A percentile compares a stretch with the other conserved stretches of the same genome.
Conservation (phyloP, 1,140 invertebrate species). For the Homarus americanus region DNA sequence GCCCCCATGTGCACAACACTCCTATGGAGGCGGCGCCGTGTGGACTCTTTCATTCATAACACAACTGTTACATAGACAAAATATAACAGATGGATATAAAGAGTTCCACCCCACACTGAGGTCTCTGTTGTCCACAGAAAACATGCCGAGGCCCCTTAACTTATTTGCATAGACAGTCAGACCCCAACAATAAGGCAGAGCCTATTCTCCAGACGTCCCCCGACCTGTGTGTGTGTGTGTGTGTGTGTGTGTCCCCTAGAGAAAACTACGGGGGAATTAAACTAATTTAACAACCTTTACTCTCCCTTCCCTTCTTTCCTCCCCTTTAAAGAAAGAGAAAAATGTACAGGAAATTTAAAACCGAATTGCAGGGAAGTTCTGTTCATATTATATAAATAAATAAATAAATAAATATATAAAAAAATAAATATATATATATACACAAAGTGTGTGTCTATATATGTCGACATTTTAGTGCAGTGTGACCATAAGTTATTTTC, state of each 20-base stretch:
- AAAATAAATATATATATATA: too few species aligned
- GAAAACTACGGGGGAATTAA: slow-evolving; percentile 8
- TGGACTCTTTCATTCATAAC: too few species aligned
- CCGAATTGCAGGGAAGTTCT: too few species aligned
- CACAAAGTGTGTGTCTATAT: too few species aligned
- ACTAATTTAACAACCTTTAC: slow-evolving; percentile 15
- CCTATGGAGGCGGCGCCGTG: too few species aligned
- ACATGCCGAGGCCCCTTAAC: slow-evolving; percentile 36
- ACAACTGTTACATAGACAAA: too few species aligned
- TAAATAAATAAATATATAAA: too few species aligned
- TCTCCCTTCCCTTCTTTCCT: neutral
- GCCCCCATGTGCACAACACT: neutral
- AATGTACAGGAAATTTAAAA: too few species aligned
- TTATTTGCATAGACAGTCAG: slow-evolving; percentile 44
- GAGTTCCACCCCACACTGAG: slow-evolving; percentile 27
- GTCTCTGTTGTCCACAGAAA: slow-evolving; percentile 18
- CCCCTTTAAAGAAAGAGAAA: neutral
- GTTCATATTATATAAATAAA: too few species aligned
- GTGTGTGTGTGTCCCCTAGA: neutral
- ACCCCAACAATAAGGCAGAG: slow-evolving; percentile 35
- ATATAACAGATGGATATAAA: neutral
- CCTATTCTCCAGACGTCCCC: slow-evolving; percentile 7
- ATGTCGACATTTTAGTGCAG: too few species aligned
- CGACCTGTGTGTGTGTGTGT: too few species aligned
- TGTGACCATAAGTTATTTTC: too few species aligned